Evolutionary conservation across 2,113 vertebrate species (phyloP).

Genomic region (Centropristis striata): DNA sequence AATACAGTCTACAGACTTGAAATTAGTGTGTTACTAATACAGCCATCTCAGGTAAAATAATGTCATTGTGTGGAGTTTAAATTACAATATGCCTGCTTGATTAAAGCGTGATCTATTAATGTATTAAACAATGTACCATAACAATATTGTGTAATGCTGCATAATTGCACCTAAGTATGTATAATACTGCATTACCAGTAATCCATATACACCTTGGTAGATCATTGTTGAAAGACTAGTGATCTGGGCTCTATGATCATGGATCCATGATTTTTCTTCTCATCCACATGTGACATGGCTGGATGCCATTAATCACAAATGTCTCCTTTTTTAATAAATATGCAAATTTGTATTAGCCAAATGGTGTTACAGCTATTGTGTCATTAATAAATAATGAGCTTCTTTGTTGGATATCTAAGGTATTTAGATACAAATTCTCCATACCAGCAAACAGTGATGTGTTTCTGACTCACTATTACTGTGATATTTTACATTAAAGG

Average conservation of each 20-base stretch:
- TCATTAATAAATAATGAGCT: constrained; percentile 86
- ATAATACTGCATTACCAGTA: not conserved
- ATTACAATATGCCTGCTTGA: not conserved
- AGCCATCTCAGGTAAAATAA: not conserved
- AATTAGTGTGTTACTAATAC: constrained; percentile 30
- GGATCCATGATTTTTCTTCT: constrained; percentile 52
- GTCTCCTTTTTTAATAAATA: constrained; percentile 87
- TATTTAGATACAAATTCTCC: constrained; percentile 69
- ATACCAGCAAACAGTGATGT: constrained; percentile 40
- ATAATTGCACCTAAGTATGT: not conserved
- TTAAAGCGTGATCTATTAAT: not conserved
- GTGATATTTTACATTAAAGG: not conserved
- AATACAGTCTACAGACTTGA: constrained; percentile 19
- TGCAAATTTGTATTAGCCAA: constrained; percentile 86
- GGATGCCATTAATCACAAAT: constrained; percentile 87
- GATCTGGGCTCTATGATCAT: constrained; percentile 48
- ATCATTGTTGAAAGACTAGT: constrained; percentile 8
- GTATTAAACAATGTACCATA: constrained; percentile 1
- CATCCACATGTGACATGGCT: constrained; percentile 78
- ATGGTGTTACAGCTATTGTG: constrained; percentile 85
- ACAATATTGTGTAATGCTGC: not conserved
- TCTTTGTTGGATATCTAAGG: constrained; percentile 65
- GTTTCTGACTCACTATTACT: not conserved
- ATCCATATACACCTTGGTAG: constrained; percentile 4
- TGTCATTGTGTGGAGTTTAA: constrained; percentile 1